These are phyloP conservation scores for Microtus richardsoni DNA, from an alignment of 2,113 vertebrate species.

Conservation along the genomic window DNA sequence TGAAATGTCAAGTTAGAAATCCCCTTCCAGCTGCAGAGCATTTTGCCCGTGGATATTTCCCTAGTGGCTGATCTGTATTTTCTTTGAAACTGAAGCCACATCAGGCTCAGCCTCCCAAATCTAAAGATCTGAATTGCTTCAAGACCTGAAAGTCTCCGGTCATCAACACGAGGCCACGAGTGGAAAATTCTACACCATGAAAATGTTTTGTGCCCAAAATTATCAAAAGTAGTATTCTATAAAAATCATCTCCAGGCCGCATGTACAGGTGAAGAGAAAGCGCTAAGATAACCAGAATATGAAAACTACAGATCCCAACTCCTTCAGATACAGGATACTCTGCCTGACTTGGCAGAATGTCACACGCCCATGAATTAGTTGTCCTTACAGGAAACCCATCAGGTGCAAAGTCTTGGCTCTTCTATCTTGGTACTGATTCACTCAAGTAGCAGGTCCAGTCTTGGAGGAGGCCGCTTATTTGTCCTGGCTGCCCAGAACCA, in stretches of 20 bases:
- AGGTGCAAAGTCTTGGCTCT: not conserved
- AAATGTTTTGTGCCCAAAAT: not conserved
- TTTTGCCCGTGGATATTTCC: not conserved
- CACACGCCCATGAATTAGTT: too few species aligned
- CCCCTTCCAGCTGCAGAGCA: not conserved
- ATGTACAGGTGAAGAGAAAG: not conserved
- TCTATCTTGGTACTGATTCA: not conserved
- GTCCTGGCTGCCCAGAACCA: too few species aligned
- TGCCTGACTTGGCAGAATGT: not conserved
- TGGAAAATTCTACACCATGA: not conserved
- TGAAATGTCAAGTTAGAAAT: not conserved
- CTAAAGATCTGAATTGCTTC: not conserved
- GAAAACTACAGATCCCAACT: not conserved
- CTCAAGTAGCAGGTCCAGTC: not conserved
- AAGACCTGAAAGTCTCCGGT: not conserved
- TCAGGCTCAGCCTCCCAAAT: not conserved
- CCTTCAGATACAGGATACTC: not conserved
- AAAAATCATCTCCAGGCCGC: not conserved
- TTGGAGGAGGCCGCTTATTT: too few species aligned
- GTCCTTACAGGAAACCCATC: not conserved
- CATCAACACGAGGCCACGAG: not conserved
- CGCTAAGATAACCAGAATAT: not conserved
- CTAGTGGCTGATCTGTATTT: rapidly evolving
- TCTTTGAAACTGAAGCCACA: not conserved
- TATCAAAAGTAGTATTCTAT: not conserved